A percentile compares a stretch with the other conserved stretches of the same genome.
Evolutionary conservation across 2,797 vertebrate species (phyloP).

Genomic region (Diplodus puntazzo): DNA sequence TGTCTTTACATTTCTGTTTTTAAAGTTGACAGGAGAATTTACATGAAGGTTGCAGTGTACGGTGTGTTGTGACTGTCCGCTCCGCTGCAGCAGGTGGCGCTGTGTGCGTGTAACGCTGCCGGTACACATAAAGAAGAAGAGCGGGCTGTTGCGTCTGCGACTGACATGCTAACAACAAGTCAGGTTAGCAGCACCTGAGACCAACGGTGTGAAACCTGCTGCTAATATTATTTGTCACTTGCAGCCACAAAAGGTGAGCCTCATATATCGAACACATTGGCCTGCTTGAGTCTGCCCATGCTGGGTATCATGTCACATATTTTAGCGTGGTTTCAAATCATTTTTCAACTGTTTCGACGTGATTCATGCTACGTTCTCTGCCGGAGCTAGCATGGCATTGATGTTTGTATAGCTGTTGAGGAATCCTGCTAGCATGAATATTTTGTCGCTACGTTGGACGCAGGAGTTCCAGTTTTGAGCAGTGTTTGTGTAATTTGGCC

Average conservation of each 20-base stretch:
- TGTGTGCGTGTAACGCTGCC: background rate
- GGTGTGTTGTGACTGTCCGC: too few species aligned
- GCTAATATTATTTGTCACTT: background rate
- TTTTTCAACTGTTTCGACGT: background rate
- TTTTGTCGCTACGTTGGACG: background rate
- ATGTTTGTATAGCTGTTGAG: background rate
- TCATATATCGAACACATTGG: rapidly evolving
- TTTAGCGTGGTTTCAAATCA: too few species aligned
- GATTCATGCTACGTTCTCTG: conserved; percentile 6
- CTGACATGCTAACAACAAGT: conserved; percentile 17
- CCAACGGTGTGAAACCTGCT: conserved; percentile 8
- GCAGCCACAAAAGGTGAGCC: conserved; percentile 27
- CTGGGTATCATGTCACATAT: too few species aligned
- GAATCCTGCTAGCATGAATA: rapidly evolving
- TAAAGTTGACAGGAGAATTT: too few species aligned
- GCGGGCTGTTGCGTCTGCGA: background rate
- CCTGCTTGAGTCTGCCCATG: rapidly evolving
- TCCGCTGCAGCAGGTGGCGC: conserved; percentile 38
- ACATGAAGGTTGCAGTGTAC: too few species aligned
- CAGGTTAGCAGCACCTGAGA: conserved; percentile 18
- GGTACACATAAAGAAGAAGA: conserved; percentile 11
- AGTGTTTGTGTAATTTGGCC: rapidly evolving
- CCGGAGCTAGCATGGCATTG: background rate
- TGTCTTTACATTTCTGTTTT: background rate
- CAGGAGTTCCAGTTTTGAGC: rapidly evolving